Percentiles rank a stretch among this genome's conserved stretches.
These are phyloP conservation scores for Ceraclea dissimilis DNA, from an alignment of 2,888 invertebrate genomes.

Conservation along the genomic window DNA sequence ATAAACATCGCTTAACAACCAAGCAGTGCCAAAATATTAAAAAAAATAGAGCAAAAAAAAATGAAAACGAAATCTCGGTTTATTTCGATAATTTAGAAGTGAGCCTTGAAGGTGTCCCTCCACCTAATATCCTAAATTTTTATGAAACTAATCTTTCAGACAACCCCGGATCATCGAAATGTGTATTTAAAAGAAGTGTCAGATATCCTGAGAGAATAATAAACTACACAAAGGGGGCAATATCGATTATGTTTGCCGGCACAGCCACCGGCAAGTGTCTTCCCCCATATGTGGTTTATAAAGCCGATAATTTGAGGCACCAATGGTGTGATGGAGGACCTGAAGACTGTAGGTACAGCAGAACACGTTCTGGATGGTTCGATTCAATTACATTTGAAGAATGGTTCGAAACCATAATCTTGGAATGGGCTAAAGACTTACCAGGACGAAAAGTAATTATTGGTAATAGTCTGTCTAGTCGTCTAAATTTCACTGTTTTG, in stretches of 20 bases:
- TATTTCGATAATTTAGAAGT: constrained; percentile 6
- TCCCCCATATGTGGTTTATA: background rate
- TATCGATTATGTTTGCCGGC: background rate
- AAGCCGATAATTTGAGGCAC: background rate
- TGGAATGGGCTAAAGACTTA: background rate
- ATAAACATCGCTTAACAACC: background rate
- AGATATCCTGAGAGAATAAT: constrained; percentile 7
- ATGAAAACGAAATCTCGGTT: background rate
- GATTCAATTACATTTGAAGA: background rate
- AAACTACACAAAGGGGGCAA: background rate
- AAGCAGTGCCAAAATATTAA: background rate
- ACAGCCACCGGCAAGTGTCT: background rate
- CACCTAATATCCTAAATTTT: constrained; percentile 9
- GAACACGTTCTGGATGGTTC: background rate
- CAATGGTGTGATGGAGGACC: background rate
- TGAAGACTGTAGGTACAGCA: background rate
- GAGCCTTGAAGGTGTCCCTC: background rate
- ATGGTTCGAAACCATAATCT: background rate
- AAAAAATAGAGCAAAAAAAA: background rate
- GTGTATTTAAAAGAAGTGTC: constrained; percentile 6
- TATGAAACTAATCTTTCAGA: constrained; percentile 16
- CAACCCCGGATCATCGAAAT: constrained; percentile 9
- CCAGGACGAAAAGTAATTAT: background rate
- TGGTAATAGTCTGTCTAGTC: background rate
- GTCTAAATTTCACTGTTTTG: no score